phyloP scores from a whole-genome alignment of 23 tunicate species.

The Styela clava region DNA sequence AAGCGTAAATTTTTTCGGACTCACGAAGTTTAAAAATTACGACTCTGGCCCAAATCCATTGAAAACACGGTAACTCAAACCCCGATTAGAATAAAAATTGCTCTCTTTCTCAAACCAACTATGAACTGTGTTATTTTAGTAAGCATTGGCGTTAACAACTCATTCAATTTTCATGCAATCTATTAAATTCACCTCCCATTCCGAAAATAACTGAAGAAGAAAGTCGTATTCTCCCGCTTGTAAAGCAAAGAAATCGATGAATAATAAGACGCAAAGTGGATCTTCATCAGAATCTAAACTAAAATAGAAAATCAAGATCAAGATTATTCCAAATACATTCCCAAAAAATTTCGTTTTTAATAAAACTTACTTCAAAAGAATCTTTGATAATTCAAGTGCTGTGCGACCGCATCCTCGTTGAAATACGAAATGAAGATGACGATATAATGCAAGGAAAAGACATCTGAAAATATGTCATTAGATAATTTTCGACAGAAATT shows the following conservation, averaged over 20 bases:
- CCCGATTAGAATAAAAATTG: no score
- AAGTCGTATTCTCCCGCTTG: conserved; percentile 58
- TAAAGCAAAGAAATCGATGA: conserved; percentile 61
- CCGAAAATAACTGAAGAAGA: conserved; percentile 32
- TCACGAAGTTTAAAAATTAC: no score
- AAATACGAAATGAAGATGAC: conserved; percentile 69
- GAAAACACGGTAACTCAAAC: no score
- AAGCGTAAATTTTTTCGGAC: no score
- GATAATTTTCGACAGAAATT: no score
- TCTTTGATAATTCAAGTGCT: conserved; percentile 71
- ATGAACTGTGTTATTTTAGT: no score
- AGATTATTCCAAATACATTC: neutral
- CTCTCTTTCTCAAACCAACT: no score
- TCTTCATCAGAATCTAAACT: conserved; percentile 85
- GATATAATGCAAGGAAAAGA: conserved; percentile 62
- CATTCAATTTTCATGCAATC: neutral
- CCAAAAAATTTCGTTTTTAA: neutral
- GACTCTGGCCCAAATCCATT: no score
- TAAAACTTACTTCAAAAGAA: conserved; percentile 68
- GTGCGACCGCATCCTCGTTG: conserved; percentile 85
- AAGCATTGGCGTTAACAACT: neutral
- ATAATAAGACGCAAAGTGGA: conserved; percentile 55
- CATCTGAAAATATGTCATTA: conserved; percentile 34
- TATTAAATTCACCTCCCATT: conserved; percentile 54
- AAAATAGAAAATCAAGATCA: no score